phyloP scores from a whole-genome alignment of 1,140 invertebrate genomes.

The Drosophila littoralis region DNA sequence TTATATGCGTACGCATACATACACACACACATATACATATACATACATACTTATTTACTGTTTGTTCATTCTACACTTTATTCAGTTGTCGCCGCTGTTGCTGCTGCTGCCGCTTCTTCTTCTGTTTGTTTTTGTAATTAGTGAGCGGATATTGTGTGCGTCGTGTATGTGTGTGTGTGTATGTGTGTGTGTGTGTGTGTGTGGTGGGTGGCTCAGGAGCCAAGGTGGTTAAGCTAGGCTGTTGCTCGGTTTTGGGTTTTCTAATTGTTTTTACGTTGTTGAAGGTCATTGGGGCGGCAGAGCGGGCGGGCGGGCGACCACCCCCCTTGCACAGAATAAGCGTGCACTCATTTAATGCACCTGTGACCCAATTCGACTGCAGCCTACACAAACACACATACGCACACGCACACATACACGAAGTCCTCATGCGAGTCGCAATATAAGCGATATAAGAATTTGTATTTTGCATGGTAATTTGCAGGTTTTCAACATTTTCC shows the following conservation, averaged over 20 bases:
- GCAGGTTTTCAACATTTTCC: slow-evolving; percentile 3
- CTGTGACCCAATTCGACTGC: slow-evolving; percentile 27
- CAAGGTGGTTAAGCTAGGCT: neutral
- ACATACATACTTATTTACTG: neutral
- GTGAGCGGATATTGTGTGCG: slow-evolving; percentile 63
- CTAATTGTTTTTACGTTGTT: neutral
- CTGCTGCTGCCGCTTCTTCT: neutral
- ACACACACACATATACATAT: neutral
- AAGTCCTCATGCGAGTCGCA: no score
- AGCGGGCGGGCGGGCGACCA: slow-evolving; percentile 2
- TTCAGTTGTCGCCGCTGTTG: neutral
- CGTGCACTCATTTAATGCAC: slow-evolving; percentile 10
- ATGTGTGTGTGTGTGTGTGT: slow-evolving; percentile 32
- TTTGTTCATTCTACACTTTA: slow-evolving; percentile 35
- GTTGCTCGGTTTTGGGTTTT: neutral
- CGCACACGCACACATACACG: no score
- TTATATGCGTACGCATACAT: slow-evolving; percentile 6
- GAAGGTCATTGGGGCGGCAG: slow-evolving; percentile 51
- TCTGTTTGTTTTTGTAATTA: slow-evolving; percentile 63
- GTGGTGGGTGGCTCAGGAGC: neutral
- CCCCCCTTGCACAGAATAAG: no score
- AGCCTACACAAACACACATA: neutral
- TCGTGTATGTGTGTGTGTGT: slow-evolving; percentile 31
- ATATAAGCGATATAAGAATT: slow-evolving; percentile 5
- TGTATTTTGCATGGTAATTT: neutral